Evolutionary conservation across 1,140 invertebrate species (phyloP).

Genomic region (Adelges cooleyi): DNA sequence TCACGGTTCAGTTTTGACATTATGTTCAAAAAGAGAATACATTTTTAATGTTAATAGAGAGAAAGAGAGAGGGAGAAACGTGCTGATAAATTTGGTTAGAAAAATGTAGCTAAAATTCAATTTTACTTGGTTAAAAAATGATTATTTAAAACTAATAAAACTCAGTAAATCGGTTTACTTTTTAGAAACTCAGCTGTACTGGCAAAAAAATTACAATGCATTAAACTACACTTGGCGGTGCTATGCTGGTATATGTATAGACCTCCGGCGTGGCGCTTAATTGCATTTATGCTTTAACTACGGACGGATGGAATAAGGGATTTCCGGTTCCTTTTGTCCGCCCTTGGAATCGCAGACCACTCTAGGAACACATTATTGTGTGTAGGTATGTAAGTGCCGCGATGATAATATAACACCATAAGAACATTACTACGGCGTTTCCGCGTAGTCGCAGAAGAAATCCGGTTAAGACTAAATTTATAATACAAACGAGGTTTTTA

Average conservation of each 20-base stretch:
- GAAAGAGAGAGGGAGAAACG: too few species aligned
- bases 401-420: neutral
- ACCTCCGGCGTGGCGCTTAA: neutral
- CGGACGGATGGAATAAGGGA: neutral
- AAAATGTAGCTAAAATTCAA: too few species aligned
- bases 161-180: neutral
- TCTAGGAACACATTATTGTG: neutral
- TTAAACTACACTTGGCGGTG: neutral
- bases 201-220: constrained; percentile 2
- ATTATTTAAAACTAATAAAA: too few species aligned
- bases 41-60: too few species aligned
- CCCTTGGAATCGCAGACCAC: neutral
- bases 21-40: too few species aligned
- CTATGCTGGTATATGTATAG: too few species aligned
- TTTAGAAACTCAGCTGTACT: neutral
- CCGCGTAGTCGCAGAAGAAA: neutral
- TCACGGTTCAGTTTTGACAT: too few species aligned
- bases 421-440: neutral
- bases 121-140: too few species aligned
- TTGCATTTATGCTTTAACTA: constrained; percentile 5
- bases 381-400: neutral
- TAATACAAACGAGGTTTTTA: neutral
- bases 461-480: neutral
- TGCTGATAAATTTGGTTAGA: too few species aligned
- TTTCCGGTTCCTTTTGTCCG: neutral